phyloP scores from a whole-genome alignment of 2,888 invertebrate species.

The Limnephilus auricula region DNA sequence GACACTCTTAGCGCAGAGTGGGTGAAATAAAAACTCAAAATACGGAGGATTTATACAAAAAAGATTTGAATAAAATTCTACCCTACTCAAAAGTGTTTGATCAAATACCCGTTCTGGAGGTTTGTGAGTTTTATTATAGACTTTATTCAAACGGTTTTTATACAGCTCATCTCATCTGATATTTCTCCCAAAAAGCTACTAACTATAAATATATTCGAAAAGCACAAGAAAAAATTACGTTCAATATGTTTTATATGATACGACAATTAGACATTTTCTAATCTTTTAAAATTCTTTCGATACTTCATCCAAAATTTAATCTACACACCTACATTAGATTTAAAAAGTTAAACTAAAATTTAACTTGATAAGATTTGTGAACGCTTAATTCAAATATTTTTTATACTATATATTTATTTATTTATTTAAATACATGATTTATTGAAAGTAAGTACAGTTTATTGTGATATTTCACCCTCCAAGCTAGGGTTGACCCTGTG shows the following conservation, averaged over 20 bases:
- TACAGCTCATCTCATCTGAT: background rate
- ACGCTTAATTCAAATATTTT: background rate
- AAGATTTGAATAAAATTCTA: slow-evolving; percentile 54
- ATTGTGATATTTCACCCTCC: too few relatives aligned
- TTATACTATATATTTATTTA: too few relatives aligned
- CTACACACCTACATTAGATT: background rate
- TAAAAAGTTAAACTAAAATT: background rate
- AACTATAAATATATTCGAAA: too few relatives aligned
- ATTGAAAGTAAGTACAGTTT: too few relatives aligned
- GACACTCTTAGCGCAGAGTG: slow-evolving; percentile 47
- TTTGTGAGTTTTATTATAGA: slow-evolving; percentile 36
- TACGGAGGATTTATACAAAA: slow-evolving; percentile 42
- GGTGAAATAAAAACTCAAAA: slow-evolving; percentile 52
- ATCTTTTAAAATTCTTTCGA: too few relatives aligned
- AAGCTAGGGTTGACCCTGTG: too few relatives aligned
- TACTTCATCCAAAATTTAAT: too few relatives aligned
- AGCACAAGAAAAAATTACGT: too few relatives aligned
- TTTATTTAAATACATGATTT: too few relatives aligned
- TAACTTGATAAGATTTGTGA: background rate
- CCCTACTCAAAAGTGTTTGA: slow-evolving; percentile 54
- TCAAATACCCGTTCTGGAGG: slow-evolving; percentile 47
- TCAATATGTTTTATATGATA: too few relatives aligned
- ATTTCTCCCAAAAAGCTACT: background rate
- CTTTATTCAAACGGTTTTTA: background rate
- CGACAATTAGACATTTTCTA: too few relatives aligned